These are phyloP conservation scores for Xestoiulus laeticollis DNA, from an alignment of 2,888 invertebrate species.

Conservation along the genomic window DNA sequence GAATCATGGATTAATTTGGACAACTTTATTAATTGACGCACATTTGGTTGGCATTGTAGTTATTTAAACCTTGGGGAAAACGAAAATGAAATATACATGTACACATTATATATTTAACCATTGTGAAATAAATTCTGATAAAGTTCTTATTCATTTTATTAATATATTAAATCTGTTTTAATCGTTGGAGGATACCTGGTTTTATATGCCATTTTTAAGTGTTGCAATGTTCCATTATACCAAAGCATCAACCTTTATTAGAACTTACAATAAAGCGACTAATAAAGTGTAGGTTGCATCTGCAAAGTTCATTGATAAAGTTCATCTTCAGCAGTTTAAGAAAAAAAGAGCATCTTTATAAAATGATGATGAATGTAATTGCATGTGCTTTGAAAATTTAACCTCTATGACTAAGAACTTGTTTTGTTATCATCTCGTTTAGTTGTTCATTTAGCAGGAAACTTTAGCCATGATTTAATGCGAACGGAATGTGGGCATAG, in stretches of 20 bases:
- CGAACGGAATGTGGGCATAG: conserved; percentile 1
- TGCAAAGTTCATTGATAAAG: too few relatives aligned
- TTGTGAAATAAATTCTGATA: too few relatives aligned
- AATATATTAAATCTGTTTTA: too few relatives aligned
- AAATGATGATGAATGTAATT: neutral
- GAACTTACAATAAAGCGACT: too few relatives aligned
- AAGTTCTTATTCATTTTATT: too few relatives aligned
- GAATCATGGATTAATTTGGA: neutral
- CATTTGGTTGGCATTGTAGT: neutral
- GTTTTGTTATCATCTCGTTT: neutral
- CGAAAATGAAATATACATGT: neutral
- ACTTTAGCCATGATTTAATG: neutral
- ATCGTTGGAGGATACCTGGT: too few relatives aligned
- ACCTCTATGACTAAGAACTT: conserved; percentile 13
- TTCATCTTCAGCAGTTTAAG: neutral
- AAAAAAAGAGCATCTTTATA: neutral
- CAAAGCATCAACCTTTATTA: too few relatives aligned
- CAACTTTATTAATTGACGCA: neutral
- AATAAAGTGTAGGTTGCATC: too few relatives aligned
- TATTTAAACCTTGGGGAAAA: neutral
- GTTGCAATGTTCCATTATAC: too few relatives aligned
- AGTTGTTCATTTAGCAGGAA: conserved; percentile 23
- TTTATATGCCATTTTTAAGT: too few relatives aligned
- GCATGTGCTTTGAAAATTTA: neutral
- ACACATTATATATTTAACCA: neutral